phyloP scores from a whole-genome alignment of 2,888 invertebrate species.

The Stictocephala bisonia region DNA sequence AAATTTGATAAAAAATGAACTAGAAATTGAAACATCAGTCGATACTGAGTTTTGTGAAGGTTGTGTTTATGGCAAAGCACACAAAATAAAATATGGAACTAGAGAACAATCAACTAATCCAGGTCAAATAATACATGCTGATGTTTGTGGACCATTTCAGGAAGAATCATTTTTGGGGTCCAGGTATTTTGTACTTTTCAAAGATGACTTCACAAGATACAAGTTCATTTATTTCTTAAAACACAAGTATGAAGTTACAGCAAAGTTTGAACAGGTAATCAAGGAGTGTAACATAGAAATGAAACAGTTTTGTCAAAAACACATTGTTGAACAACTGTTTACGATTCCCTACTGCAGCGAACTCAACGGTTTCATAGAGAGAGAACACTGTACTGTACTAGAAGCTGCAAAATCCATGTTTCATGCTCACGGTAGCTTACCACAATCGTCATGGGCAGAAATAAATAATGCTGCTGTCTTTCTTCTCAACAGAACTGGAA shows the following conservation, averaged over 20 bases:
- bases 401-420: slow-evolving; percentile 1
- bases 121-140: slow-evolving; percentile 3
- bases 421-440: slow-evolving; percentile 9
- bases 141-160: too few relatives aligned
- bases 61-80: slow-evolving; percentile 6
- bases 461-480: slow-evolving; percentile 15
- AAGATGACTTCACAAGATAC: slow-evolving; percentile 18
- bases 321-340: background rate
- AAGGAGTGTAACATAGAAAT: background rate
- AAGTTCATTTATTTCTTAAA: too few relatives aligned
- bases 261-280: background rate
- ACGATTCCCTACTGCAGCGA: slow-evolving; percentile 12
- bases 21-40: too few relatives aligned
- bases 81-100: slow-evolving; percentile 1
- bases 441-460: slow-evolving; percentile 26
- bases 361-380: slow-evolving; percentile 14
- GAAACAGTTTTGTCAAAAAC: slow-evolving; percentile 1
- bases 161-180: background rate
- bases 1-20: too few relatives aligned
- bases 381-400: background rate
- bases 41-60: too few relatives aligned
- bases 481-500: slow-evolving; percentile 20
- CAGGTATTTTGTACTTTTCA: background rate
- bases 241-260: too few relatives aligned
- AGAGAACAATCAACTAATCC: slow-evolving; percentile 1